Evolutionary conservation across 2,113 vertebrate species (phyloP).

Genomic region (crab-eating macaque (Macaca fascicularis)): DNA sequence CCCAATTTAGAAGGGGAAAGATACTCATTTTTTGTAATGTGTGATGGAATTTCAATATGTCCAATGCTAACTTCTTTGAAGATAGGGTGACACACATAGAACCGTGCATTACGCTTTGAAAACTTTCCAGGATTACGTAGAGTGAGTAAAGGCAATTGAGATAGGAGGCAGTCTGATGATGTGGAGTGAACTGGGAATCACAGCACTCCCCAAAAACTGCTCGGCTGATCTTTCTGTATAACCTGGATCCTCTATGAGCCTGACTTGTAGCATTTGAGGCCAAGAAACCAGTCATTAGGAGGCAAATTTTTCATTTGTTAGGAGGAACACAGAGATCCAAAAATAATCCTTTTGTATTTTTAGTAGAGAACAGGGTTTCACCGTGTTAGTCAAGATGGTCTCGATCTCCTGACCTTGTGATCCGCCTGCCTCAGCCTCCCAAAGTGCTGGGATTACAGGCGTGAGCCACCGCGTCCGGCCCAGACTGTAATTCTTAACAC

Average conservation of each 20-base stretch:
- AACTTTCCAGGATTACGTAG: not conserved
- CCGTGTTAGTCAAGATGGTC: no score
- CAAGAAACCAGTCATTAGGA: not conserved
- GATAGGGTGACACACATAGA: not conserved
- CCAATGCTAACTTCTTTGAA: not conserved
- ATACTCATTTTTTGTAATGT: not conserved
- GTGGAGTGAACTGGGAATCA: not conserved
- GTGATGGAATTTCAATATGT: not conserved
- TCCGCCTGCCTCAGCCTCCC: no score
- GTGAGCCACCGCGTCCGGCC: no score
- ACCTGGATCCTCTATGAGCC: not conserved
- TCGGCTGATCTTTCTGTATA: not conserved
- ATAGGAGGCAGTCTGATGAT: not conserved
- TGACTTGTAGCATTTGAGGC: not conserved
- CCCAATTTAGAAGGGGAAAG: not conserved
- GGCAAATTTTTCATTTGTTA: not conserved
- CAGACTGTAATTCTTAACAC: not conserved
- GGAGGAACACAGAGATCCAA: not conserved
- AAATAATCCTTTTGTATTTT: not conserved
- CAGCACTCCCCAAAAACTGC: not conserved
- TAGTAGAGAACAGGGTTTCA: no score
- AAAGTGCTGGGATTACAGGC: no score
- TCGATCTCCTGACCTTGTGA: no score
- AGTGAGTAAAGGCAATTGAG: not conserved
- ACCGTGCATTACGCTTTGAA: not conserved